Conservation (phyloP, 2,797 vertebrate genomes). For the Argya squamiceps region DNA sequence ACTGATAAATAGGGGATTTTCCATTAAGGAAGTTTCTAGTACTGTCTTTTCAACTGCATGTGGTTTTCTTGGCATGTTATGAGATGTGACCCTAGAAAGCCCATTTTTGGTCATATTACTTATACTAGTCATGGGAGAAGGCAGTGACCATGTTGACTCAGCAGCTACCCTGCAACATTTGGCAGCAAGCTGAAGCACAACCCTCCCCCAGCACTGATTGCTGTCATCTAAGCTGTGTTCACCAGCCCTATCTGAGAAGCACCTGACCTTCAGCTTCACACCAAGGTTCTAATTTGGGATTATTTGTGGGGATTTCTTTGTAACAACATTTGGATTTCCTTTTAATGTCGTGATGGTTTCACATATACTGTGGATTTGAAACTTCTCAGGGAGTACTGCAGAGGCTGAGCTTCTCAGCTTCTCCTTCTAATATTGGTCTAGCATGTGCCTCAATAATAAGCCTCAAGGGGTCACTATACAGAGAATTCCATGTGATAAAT, state of each 20-base stretch:
- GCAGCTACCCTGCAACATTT: background rate
- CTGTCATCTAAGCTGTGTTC: background rate
- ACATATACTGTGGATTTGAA: background rate
- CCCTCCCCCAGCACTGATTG: background rate
- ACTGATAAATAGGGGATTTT: background rate
- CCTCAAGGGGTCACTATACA: background rate
- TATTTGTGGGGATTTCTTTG: background rate
- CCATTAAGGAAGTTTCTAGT: background rate
- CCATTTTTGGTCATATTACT: background rate
- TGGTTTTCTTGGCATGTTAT: background rate
- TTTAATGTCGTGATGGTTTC: background rate
- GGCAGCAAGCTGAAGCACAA: background rate
- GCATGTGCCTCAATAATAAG: background rate
- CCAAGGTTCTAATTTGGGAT: background rate
- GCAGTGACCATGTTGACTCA: background rate
- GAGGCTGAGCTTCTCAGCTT: background rate
- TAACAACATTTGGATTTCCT: background rate
- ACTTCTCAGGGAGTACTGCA: background rate
- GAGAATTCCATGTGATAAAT: background rate
- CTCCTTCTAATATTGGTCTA: background rate
- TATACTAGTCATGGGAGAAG: background rate
- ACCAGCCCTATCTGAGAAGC: background rate
- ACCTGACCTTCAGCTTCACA: background rate
- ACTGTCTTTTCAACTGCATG: background rate
- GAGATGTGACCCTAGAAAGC: background rate